phyloP scores from a whole-genome alignment of 23 tunicate genomes.

The Ascidia mentula region DNA sequence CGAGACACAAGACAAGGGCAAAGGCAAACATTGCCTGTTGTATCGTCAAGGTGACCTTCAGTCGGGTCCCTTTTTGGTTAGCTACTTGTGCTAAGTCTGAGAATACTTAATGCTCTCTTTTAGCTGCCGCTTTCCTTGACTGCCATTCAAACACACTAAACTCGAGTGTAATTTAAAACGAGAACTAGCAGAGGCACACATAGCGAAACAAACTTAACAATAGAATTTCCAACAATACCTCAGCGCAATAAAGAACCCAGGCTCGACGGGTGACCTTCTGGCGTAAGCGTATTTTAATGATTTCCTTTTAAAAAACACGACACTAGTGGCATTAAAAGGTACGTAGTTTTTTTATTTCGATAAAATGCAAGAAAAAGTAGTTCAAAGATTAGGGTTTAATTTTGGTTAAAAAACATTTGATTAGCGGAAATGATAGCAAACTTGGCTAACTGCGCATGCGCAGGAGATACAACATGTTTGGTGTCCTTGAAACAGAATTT shows the following conservation, averaged over 20 bases:
- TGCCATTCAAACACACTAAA: background rate
- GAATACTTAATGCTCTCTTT: background rate
- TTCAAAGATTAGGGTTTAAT: no score
- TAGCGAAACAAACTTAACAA: background rate
- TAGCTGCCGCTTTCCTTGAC: background rate
- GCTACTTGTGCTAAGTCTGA: constrained; percentile 2
- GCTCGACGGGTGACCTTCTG: constrained; percentile 7
- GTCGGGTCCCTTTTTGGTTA: background rate
- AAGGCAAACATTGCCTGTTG: background rate
- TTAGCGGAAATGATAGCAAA: no score
- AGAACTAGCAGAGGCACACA: background rate
- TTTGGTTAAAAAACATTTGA: no score
- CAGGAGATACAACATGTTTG: no score
- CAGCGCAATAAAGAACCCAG: background rate
- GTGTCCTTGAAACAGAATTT: no score
- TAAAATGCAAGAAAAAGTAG: no score
- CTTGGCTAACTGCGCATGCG: no score
- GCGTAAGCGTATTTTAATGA: no score
- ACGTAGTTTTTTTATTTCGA: no score
- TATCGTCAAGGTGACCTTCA: background rate
- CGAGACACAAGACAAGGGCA: no score
- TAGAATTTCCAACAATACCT: constrained; percentile 2
- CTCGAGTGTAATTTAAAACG: constrained; percentile 6
- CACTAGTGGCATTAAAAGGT: no score
- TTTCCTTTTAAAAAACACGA: no score